These are phyloP conservation scores for Erpetoichthys calabaricus DNA, from an alignment of 2,797 vertebrate genomes.

Conservation along the genomic window DNA sequence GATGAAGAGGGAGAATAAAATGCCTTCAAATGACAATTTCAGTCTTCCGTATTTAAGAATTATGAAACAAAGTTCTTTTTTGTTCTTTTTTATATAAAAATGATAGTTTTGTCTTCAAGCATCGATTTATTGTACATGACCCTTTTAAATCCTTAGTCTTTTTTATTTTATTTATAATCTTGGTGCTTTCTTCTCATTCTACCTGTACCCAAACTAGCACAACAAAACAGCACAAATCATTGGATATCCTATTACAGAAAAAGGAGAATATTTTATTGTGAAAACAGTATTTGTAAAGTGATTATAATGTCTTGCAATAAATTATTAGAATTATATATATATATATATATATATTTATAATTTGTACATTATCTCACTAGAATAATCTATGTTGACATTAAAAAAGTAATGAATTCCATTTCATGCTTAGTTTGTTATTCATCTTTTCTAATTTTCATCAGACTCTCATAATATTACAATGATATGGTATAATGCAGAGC, in stretches of 20 bases:
- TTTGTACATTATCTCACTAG: constrained; percentile 11
- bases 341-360: constrained; percentile 19
- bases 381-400: constrained; percentile 18
- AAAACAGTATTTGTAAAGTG: constrained; percentile 17
- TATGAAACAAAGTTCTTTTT: background rate
- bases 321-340: constrained; percentile 13
- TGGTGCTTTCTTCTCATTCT: background rate
- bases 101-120: constrained; percentile 12
- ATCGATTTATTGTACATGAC: constrained; percentile 20
- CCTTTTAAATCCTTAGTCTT: constrained; percentile 15
- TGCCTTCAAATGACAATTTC: constrained; percentile 35
- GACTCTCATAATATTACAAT: too few relatives aligned
- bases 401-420: constrained; percentile 5
- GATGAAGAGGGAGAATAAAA: constrained; percentile 60
- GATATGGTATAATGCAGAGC: too few relatives aligned
- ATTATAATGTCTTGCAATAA: constrained; percentile 17
- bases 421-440: too few relatives aligned
- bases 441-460: too few relatives aligned
- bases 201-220: background rate
- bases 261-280: background rate
- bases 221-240: background rate
- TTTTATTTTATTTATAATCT: constrained; percentile 13
- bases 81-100: constrained; percentile 15
- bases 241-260: background rate
- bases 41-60: constrained; percentile 6